These are phyloP conservation scores for Paralinhomoeus sp. DNA, from an alignment of 2,888 invertebrate species.

Conservation along the genomic window DNA sequence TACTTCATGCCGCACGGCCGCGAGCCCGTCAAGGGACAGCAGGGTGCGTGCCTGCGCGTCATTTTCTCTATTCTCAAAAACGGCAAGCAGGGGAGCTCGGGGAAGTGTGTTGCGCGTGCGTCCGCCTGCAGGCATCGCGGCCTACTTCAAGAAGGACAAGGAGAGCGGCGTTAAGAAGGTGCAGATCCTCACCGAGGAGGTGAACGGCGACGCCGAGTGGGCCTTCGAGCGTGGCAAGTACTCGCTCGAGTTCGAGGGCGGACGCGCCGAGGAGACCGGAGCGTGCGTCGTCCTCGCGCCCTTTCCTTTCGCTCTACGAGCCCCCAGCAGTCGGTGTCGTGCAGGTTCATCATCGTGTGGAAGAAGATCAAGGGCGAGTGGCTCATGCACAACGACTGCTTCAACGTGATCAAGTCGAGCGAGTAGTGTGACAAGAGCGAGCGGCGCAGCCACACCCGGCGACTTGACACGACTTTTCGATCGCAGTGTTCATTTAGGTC, in stretches of 20 bases:
- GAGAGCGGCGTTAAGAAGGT: conserved; percentile 21
- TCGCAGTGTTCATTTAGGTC: no score
- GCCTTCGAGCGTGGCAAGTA: conserved; percentile 25
- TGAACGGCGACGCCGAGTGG: conserved; percentile 24
- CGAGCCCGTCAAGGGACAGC: conserved; percentile 23
- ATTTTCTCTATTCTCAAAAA: no score
- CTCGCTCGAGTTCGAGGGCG: conserved; percentile 21
- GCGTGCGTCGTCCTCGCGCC: no score
- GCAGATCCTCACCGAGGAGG: conserved; percentile 24
- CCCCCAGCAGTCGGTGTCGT: no score
- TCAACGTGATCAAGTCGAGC: conserved; percentile 24
- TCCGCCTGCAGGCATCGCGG: conserved; percentile 20
- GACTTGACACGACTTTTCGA: no score
- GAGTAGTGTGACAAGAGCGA: no score
- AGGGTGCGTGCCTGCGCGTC: conserved; percentile 10
- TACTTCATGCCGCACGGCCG: no score
- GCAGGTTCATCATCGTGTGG: conserved; percentile 8
- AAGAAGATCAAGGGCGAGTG: conserved; percentile 21
- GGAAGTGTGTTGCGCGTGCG: no score
- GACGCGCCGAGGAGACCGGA: conserved; percentile 21
- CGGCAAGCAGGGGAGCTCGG: no score
- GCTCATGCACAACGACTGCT: conserved; percentile 26
- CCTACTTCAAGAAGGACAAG: conserved; percentile 24
- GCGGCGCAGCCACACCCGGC: no score
- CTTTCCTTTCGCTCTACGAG: no score